Evolutionary conservation across 2,797 vertebrate species (phyloP), one percentile per base, ranked within the genome.

Genomic region (Pachyuromys duprasi): DNA sequence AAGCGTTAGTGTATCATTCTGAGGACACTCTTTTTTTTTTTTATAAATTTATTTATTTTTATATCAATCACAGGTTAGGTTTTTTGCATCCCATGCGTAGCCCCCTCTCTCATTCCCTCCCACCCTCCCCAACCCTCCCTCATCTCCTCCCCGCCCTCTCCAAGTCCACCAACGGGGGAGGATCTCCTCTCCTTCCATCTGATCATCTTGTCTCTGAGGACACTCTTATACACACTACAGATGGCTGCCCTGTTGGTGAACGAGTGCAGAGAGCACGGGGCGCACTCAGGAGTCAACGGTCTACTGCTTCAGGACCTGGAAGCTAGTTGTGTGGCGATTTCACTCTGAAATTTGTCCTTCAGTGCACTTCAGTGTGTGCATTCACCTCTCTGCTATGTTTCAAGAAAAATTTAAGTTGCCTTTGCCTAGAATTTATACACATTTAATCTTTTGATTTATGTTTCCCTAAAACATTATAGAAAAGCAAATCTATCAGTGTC

Each of bases 351-450:
- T 83, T 86, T 4, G 70, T 33, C 65, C 74, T 90, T 78, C 20
- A 55, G 7, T 82, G 84, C 76, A 69, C 39, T 57, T 60, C 0
- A 12, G 79, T 28, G n/a, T 8, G 17, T 0, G 6, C 20, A 6
- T 75, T 65, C 70, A 63, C 70, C 84, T 69, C 26, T 84, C 7
- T 33, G 24, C 45, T 86, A 88, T 2, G 18, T 20, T 49, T 97
- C 28, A 39, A 91, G 78, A 87, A 87, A 94, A 28, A 84, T 67
- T 62, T 80, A 84, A 89, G 60, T 79, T 89, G 72, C 74, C 79
- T 95, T 96, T 94, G 88, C 90, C 97, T 95, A 96, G 91, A 95
- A 95, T 96, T 90, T 87, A 0, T 22, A 95, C 69, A 95, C 95
- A 86, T 86, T 96, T 93, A 86, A 60, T 88, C 62, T 88, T 96